phyloP scores from a whole-genome alignment of 2,797 vertebrate species.

The Oreochromis mossambicus region DNA sequence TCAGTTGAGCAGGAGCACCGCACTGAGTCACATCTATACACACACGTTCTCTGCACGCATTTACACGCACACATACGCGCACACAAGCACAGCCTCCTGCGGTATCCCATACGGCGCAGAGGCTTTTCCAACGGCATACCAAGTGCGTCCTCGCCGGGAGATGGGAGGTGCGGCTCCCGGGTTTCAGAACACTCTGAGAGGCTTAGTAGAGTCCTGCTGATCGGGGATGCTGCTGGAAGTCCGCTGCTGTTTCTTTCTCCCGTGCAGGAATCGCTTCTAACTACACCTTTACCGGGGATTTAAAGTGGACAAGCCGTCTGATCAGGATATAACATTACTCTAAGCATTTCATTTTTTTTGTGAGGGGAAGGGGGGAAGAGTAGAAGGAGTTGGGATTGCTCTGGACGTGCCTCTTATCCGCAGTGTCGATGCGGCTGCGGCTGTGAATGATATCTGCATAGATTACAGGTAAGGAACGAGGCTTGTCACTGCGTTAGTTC shows the following conservation, averaged over 20 bases:
- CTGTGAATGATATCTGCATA: constrained; percentile 81
- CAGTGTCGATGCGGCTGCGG: constrained; percentile 89
- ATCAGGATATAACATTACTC: constrained; percentile 65
- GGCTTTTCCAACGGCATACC: constrained; percentile 62
- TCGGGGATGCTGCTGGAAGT: constrained; percentile 68
- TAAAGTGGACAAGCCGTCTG: constrained; percentile 61
- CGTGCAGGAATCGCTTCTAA: constrained; percentile 57
- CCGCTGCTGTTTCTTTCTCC: constrained; percentile 48
- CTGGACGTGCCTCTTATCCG: constrained; percentile 83
- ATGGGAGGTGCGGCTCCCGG: constrained; percentile 69
- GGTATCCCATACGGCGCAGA: constrained; percentile 72
- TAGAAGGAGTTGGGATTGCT: constrained; percentile 72
- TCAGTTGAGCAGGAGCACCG: constrained; percentile 73
- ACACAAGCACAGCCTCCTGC: constrained; percentile 66
- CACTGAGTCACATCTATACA: constrained; percentile 72
- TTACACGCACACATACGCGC: constrained; percentile 22
- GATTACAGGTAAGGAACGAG: constrained; percentile 85
- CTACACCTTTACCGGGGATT: constrained; percentile 53
- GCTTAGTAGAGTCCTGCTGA: constrained; percentile 66
- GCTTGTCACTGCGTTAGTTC: constrained; percentile 31
- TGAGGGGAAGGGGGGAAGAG: constrained; percentile 34
- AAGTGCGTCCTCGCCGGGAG: constrained; percentile 66
- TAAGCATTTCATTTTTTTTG: constrained; percentile 57
- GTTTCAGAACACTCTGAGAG: constrained; percentile 63
- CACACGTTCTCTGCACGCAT: constrained; percentile 16